These are phyloP conservation scores for Gymnocephalus cernua DNA, from an alignment of 2,113 vertebrate genomes.

Conservation along the genomic window DNA sequence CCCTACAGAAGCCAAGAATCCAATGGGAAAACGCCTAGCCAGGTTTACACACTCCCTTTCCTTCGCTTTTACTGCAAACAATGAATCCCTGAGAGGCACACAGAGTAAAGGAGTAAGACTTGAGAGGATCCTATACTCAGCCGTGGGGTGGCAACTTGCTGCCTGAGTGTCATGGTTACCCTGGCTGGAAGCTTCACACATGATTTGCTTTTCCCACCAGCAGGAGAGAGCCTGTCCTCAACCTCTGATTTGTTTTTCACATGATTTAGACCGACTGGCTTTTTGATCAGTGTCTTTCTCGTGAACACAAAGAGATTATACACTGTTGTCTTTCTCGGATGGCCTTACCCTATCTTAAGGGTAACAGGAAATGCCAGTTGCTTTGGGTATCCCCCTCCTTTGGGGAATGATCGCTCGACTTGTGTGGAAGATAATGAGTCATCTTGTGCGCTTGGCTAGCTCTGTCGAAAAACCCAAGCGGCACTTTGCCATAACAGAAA, in stretches of 20 bases:
- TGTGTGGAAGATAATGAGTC: slow-evolving; percentile 71
- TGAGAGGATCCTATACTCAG: slow-evolving; percentile 46
- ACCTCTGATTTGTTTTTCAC: slow-evolving; percentile 77
- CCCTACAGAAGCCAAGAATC: slow-evolving; percentile 50
- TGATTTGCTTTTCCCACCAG: slow-evolving; percentile 82
- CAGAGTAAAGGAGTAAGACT: slow-evolving; percentile 36
- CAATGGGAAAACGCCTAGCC: slow-evolving; percentile 44
- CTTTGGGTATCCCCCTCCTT: slow-evolving; percentile 53
- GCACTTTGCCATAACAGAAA: slow-evolving; percentile 54
- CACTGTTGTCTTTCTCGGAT: slow-evolving; percentile 39
- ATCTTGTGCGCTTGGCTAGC: slow-evolving; percentile 49
- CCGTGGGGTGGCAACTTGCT: slow-evolving; percentile 52
- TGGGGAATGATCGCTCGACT: slow-evolving; percentile 34
- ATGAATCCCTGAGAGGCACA: slow-evolving; percentile 61
- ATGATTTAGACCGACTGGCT: slow-evolving; percentile 57
- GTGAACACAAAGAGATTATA: slow-evolving; percentile 49
- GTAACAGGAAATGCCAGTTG: slow-evolving; percentile 63
- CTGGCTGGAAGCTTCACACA: slow-evolving; percentile 62
- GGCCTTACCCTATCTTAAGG: slow-evolving; percentile 26
- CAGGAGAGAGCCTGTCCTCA: slow-evolving; percentile 54
- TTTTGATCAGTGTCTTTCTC: slow-evolving; percentile 49
- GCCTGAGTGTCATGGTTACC: slow-evolving; percentile 72
- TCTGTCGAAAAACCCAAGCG: slow-evolving; percentile 34
- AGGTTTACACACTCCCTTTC: slow-evolving; percentile 61
- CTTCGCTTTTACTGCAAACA: slow-evolving; percentile 58